Base-by-base conservation (phyloP, 2,797 vertebrate genomes). In the Crocidura indochinensis region DNA sequence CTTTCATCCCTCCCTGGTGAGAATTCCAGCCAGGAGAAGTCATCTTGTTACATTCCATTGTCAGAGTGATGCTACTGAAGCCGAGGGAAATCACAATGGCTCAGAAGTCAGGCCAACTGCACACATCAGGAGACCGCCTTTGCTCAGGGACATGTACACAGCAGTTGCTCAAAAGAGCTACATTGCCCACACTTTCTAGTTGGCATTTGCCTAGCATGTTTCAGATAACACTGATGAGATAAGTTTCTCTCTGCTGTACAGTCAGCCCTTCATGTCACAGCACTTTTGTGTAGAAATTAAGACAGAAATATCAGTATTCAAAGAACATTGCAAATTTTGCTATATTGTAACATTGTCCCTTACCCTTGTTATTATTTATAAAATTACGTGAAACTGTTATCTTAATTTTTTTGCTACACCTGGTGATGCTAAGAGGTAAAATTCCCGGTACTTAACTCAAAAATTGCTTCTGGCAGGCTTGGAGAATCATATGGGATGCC, bases 1-100 rank as follows among this genome's bases (percentile, higher is more conserved):
- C 60, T 47, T 84, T 8, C 6, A 27, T 86, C 38, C 27, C 12
- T 93, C 75, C 84, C 62, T 88, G 3, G 47, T 92, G 90, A 92
- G 79, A 92, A 91, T 76, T 95, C 65, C 38, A 89, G 62, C 20
- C 47, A 0, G 0, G 10, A 87, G 88, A 75, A 53, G 75, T 65
- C 77, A 94, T 84, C 38, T 76, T 31, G 76, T 64, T 53, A 8
- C 1, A 10, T 26, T n/a, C 14, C 17, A n/a, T 51, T 46, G 2
- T 86, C 64, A 90, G 29, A 60, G 29, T 31, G 27, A 1, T 78
- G 49, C 64, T 80, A 46, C 71, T 0, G 0, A 90, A 93, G 27
- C 78, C 15, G 31, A 10, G 67, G 11, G 56, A 92, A 88, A 62
- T 10, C 72, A 19, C 44, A 88, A 19, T 5, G 19, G 20, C 20